These are phyloP conservation scores for Garrulus glandarius DNA, from an alignment of 2,797 vertebrate species.

Conservation along the genomic window DNA sequence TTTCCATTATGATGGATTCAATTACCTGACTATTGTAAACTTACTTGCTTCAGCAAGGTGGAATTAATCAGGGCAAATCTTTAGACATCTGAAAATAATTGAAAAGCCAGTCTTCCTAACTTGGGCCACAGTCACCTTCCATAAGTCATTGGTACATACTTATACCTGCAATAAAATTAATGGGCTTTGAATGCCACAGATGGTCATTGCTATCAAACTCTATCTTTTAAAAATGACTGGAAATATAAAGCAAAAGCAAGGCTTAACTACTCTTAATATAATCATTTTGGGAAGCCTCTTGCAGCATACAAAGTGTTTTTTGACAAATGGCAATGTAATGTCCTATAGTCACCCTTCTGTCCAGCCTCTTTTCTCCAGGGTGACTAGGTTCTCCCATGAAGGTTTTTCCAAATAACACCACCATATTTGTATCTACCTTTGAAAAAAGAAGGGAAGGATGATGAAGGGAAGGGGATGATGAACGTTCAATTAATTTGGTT, in stretches of 20 bases:
- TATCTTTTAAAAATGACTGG: not conserved
- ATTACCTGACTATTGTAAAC: not conserved
- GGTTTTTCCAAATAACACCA: not conserved
- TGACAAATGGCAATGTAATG: not conserved
- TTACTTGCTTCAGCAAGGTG: not conserved
- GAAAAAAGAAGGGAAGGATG: not conserved
- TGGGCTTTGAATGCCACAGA: not conserved
- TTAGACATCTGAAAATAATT: not conserved
- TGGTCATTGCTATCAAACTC: not conserved
- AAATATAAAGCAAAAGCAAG: not conserved
- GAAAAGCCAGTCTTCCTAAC: not conserved
- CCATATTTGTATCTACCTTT: not conserved
- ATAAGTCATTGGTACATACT: not conserved
- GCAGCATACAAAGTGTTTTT: not conserved
- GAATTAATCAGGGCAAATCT: not conserved
- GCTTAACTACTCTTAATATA: not conserved
- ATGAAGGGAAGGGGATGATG: not conserved
- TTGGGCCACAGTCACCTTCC: not conserved
- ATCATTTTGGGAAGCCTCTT: not conserved
- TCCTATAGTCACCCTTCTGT: not conserved
- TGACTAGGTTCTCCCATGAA: not conserved
- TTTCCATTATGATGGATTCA: not conserved
- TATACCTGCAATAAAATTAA: not conserved
- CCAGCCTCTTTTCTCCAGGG: not conserved
- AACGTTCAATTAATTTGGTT: not conserved